Evolutionary conservation across 1,140 invertebrate genomes (phyloP).

Genomic region (Drosophila nebulosa): DNA sequence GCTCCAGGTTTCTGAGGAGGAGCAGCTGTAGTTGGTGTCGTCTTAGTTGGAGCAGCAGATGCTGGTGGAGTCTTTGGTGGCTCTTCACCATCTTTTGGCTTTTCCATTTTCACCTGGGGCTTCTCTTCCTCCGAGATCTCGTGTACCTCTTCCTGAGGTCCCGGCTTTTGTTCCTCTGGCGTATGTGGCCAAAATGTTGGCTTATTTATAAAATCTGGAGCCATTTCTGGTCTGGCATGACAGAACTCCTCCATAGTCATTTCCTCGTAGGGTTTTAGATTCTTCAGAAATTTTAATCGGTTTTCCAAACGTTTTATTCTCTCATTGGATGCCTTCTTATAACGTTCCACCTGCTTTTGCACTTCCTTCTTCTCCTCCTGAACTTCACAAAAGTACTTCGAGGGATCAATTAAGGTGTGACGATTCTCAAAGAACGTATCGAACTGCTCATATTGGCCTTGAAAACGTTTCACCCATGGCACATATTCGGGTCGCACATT

Average conservation of each 20-base stretch:
- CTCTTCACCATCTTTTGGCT: not conserved
- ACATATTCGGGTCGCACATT: slow-evolving; percentile 55
- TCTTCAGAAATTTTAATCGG: slow-evolving; percentile 12
- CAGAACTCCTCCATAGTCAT: slow-evolving; percentile 94
- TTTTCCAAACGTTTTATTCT: slow-evolving; percentile 32
- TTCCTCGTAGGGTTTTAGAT: slow-evolving; percentile 84
- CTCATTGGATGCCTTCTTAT: slow-evolving; percentile 45
- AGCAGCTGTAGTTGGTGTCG: not conserved
- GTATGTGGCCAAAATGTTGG: slow-evolving; percentile 91
- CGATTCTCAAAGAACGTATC: slow-evolving; percentile 55
- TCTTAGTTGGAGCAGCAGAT: not conserved
- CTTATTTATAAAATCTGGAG: slow-evolving; percentile 86
- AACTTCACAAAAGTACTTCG: slow-evolving; percentile 50
- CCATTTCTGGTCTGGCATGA: slow-evolving; percentile 86
- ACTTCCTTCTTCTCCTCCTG: slow-evolving; percentile 22
- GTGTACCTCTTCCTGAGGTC: slow-evolving; percentile 31
- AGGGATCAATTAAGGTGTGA: slow-evolving; percentile 38
- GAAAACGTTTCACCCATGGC: slow-evolving; percentile 44
- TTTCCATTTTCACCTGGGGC: not conserved
- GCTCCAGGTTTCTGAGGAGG: not conserved
- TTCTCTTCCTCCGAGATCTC: not conserved
- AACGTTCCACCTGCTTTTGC: slow-evolving; percentile 10
- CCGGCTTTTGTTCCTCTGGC: slow-evolving; percentile 82
- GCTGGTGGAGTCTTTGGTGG: slow-evolving; percentile 3
- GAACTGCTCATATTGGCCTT: slow-evolving; percentile 56